Base-by-base conservation (phyloP, 2,113 vertebrate species). In the Epinephelus cyanopodus region DNA sequence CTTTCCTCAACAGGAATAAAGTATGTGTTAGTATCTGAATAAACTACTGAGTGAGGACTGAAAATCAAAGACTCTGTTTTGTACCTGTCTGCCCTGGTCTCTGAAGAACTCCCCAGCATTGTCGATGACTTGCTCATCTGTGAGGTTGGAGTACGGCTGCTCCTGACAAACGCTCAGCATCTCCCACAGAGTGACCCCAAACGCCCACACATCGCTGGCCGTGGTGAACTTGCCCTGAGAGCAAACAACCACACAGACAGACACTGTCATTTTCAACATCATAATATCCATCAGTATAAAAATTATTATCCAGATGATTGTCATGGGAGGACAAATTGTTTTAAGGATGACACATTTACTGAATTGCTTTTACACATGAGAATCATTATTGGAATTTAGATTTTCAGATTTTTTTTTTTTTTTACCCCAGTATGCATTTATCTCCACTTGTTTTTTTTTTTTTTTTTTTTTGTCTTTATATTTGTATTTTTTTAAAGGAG, bases 121-220 rank as follows among this genome's bases (percentile, higher is more conserved):
- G 93, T 98, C 97, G 5, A 99, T 98, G 87, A 99, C 97, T 79
- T 98, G 96, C 67, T 99, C 97, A 0, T 99, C 97, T 0, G 97
- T 98, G 45, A 98, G 96, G 85, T 95, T 95, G 83, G 96, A 96
- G 77, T 98, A 99, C 1, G 97, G 97, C 93, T 99, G 97, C 84
- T 97, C 96, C 83, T 97, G 95, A 87, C 97, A 99, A 76, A 98
- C 95, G 64, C 97, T 97, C 83, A 98, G 93, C 94, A 99, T 97
- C 92, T 98, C 97, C 97, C 97, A 99, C 77, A 98, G 94, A 0
- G 97, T 98, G 83, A 99, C 97, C 1, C 97, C 97, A 1, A 99
- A 99, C 0, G 97, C 97, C 97, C 97, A 99, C 85, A 97, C 97
- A 0, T 98, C 97, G 2, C 97, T 98, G 21, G 97, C 97, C 0